Conservation (phyloP, 2,113 vertebrate genomes). For the Anser brachyrhynchus region DNA sequence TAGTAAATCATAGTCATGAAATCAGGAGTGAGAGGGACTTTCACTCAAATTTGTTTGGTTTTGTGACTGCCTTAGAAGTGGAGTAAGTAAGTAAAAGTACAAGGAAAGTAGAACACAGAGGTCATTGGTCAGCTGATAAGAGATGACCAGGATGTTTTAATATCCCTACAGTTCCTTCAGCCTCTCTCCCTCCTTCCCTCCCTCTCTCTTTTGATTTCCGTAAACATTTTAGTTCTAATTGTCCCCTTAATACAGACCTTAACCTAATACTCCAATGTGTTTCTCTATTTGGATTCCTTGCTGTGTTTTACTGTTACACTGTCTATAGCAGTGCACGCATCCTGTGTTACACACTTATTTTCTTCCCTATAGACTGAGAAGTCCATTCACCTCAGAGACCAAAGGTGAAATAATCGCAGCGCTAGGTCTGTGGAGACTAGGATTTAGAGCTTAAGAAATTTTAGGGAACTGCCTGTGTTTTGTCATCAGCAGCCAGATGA, state of each 20-base stretch:
- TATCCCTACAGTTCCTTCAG: background rate
- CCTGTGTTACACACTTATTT: background rate
- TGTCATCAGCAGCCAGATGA: background rate
- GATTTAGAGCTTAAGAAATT: background rate
- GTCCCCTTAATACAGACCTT: background rate
- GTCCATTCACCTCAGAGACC: background rate
- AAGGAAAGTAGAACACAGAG: background rate
- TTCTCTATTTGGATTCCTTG: background rate
- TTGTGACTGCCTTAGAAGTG: background rate
- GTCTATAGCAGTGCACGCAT: background rate
- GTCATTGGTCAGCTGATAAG: background rate
- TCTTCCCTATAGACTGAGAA: background rate
- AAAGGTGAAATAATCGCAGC: background rate
- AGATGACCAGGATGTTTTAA: background rate
- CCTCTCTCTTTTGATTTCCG: background rate
- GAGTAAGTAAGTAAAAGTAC: background rate
- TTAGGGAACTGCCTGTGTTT: background rate
- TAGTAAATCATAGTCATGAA: background rate
- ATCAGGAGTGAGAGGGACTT: background rate
- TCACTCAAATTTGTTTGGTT: background rate
- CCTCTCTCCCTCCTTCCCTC: background rate
- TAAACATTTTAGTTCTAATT: background rate
- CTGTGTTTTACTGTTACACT: background rate
- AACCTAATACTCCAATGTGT: rapidly evolving
- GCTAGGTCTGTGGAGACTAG: background rate